Base-by-base conservation (phyloP, 2,797 vertebrate genomes). In the Dryobates pubescens region DNA sequence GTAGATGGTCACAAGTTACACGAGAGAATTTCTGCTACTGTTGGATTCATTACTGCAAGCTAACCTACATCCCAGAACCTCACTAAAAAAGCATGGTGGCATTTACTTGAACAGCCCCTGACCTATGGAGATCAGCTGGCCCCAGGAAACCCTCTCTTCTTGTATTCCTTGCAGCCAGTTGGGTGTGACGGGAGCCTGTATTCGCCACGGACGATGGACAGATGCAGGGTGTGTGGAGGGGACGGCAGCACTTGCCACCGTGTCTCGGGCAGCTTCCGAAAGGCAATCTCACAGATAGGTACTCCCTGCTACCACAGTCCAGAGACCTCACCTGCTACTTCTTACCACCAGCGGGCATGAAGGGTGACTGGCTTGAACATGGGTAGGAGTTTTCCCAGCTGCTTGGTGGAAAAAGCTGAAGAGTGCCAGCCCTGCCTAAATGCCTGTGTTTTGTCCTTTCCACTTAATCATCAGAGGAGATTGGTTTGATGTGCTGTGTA, bases 241-340 rank as follows among this genome's bases (percentile, higher is more conserved):
- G 98, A 98, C 18, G 98, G 98, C 94, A 98, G 98, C 51, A 98
- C 98, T 89, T 99, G 98, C 96, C 98, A 98, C 89, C 98, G 98
- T 58, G 96, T 99, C 86, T 98, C 98, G 32, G 98, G 98, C 96
- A 98, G 98, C 96, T 99, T 98, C 97, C 98, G 98, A 97, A 98
- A 97, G 97, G 98, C 98, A 97, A 94, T 98, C 98, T 97, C 98
- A 98, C 98, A 98, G 98, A 98, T 98, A 98, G 98, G 98, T 98
- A 98, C 96, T 98, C 96, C 96, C 97, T 96, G 71, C 92, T 96
- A 86, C 95, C 92, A 57, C 78, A 79, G 77, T 64, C 76, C 19
- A 12, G 82, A 87, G 71, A 82, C 94, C 93, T 95, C 87, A 88
- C 70, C 72, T 79, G 71, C 70, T 93, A 11, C 83, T 76, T 92